Evolutionary conservation across 2,888 invertebrate genomes (phyloP).

Genomic region (Zaprionus lineosus): DNA sequence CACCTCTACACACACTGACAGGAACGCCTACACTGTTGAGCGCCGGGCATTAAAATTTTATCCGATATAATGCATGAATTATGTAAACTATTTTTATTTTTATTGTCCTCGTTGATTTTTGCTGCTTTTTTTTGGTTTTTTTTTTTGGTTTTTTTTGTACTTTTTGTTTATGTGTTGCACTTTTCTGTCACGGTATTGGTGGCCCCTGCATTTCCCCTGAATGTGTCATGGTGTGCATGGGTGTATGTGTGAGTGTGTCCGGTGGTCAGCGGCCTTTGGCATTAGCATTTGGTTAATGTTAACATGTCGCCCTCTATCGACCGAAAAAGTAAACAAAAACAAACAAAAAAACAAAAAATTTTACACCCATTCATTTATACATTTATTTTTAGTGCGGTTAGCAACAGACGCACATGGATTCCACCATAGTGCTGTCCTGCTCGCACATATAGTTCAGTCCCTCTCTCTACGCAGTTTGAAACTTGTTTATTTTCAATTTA

Average conservation of each 20-base stretch:
- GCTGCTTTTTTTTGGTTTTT: conserved; percentile 51
- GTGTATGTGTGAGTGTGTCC: conserved; percentile 6
- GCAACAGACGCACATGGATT: conserved; percentile 48
- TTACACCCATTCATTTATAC: conserved; percentile 27
- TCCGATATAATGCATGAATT: conserved; percentile 79
- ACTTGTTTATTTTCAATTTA: conserved; percentile 69
- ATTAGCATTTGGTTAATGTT: conserved; percentile 75
- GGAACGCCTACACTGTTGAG: conserved; percentile 6
- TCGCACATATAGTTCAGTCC: conserved; percentile 38
- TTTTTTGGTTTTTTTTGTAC: conserved; percentile 28
- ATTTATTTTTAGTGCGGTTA: conserved; percentile 65
- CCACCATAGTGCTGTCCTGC: conserved; percentile 18
- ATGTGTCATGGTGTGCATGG: neutral
- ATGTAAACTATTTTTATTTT: conserved; percentile 75
- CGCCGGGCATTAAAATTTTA: conserved; percentile 71
- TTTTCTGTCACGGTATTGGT: conserved; percentile 63
- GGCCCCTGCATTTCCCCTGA: conserved; percentile 38
- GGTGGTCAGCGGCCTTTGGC: conserved; percentile 62
- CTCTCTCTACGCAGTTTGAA: conserved; percentile 26
- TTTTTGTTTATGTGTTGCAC: conserved; percentile 23
- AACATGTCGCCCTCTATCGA: conserved; percentile 55
- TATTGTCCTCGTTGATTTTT: conserved; percentile 53
- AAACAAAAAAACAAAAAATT: neutral
- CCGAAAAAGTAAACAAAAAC: conserved; percentile 38
- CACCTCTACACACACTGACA: neutral